Conservation (phyloP, 2,797 vertebrate species). For the Acomys russatus region DNA sequence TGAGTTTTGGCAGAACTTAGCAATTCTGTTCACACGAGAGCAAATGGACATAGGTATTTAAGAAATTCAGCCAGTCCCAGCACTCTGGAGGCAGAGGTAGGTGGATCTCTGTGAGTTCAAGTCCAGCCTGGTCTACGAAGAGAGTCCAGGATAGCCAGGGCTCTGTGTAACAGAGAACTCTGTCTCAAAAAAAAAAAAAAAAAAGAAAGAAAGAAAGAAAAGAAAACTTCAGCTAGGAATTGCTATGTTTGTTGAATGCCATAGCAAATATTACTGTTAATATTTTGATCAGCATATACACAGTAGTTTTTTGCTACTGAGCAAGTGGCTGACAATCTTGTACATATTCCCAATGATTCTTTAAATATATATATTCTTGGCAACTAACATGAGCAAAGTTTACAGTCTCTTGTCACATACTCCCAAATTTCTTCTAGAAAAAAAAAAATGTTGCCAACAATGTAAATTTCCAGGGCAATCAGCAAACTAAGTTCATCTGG, state of each 20-base stretch:
- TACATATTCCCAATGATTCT: not conserved
- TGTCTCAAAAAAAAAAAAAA: too few relatives aligned
- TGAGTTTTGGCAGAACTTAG: not conserved
- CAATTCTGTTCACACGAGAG: not conserved
- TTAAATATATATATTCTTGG: slow-evolving; percentile 49
- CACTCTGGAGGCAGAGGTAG: too few relatives aligned
- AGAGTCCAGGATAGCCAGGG: too few relatives aligned
- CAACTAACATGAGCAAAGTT: not conserved
- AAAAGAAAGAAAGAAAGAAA: not conserved
- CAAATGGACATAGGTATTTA: not conserved
- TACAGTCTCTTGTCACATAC: not conserved
- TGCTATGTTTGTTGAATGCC: not conserved
- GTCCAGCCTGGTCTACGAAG: too few relatives aligned
- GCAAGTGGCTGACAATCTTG: not conserved
- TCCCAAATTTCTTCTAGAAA: slow-evolving; percentile 7
- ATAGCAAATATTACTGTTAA: slow-evolving; percentile 20
- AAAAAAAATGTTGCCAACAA: not conserved
- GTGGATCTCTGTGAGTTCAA: too few relatives aligned
- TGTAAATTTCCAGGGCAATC: not conserved
- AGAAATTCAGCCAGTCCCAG: not conserved
- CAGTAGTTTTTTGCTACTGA: not conserved
- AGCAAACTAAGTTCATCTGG: not conserved
- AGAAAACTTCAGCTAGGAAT: not conserved
- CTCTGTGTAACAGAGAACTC: too few relatives aligned
- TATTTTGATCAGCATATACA: not conserved